Evolutionary conservation across 2,888 invertebrate genomes (phyloP).

Genomic region (Coelogynopora nodosa): DNA sequence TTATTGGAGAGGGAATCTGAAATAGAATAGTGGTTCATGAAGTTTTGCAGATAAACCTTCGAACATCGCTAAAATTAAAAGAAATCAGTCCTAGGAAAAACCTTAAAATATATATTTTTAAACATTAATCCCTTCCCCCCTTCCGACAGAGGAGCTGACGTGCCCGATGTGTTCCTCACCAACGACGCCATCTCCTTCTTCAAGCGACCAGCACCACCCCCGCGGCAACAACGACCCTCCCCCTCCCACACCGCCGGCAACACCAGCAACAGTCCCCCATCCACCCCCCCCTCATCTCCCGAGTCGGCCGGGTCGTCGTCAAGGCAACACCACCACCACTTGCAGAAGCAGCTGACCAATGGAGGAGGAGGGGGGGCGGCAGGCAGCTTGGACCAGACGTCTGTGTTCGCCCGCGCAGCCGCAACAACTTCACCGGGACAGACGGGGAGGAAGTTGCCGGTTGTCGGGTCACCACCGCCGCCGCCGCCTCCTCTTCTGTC

Average conservation of each 20-base stretch:
- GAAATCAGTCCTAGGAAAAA: no score
- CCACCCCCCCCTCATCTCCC: background rate
- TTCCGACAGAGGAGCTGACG: background rate
- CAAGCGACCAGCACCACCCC: background rate
- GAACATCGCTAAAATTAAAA: no score
- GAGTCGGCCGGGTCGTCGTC: background rate
- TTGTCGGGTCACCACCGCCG: background rate
- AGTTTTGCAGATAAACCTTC: no score
- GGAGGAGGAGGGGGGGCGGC: background rate
- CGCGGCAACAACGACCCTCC: background rate
- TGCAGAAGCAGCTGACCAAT: no score
- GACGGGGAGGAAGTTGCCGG: no score
- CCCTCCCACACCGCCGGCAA: background rate
- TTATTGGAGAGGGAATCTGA: no score
- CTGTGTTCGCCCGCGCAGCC: background rate
- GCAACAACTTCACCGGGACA: no score
- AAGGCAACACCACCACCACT: no score
- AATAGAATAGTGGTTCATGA: no score
- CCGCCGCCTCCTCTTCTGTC: background rate
- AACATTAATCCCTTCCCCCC: no score
- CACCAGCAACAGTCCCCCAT: background rate
- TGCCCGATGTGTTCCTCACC: slow-evolving; percentile 4
- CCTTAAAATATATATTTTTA: no score
- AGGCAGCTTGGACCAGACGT: background rate
- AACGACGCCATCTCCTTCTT: background rate